Percentiles rank a stretch among this genome's conserved stretches.
phyloP scores from a whole-genome alignment of 2,797 vertebrate species.

The Tadarida brasiliensis region DNA sequence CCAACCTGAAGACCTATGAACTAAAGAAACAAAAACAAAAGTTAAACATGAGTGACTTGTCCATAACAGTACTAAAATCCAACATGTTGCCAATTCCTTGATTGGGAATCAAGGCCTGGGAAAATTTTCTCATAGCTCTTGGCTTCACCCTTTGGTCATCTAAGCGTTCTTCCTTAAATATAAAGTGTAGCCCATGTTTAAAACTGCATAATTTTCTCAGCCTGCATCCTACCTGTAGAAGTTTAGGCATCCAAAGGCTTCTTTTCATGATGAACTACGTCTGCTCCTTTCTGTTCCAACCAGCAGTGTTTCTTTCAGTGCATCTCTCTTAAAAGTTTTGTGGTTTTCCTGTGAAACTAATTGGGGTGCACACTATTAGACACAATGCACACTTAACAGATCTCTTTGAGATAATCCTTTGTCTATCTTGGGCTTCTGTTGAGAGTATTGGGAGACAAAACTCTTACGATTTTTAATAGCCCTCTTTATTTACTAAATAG shows the following conservation, averaged over 20 bases:
- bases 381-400: not conserved
- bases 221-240: not conserved
- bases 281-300: not conserved
- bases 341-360: not conserved
- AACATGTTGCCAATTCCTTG: not conserved
- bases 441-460: not conserved
- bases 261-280: not conserved
- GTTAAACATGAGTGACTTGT: not conserved
- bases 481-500: not conserved
- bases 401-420: not conserved
- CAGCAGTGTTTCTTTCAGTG: not conserved
- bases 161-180: not conserved
- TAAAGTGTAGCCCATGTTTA: not conserved
- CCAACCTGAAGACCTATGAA: not conserved
- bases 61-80: not conserved
- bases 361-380: not conserved
- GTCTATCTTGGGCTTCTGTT: not conserved
- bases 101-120: not conserved
- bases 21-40: not conserved
- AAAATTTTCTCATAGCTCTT: not conserved
- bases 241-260: too few relatives aligned
- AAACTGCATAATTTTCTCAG: not conserved
- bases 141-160: not conserved
- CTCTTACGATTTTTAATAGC: not conserved
- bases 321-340: not conserved